phyloP scores from a whole-genome alignment of 2,888 invertebrate species.

The Caenorhabditis wallacei region DNA sequence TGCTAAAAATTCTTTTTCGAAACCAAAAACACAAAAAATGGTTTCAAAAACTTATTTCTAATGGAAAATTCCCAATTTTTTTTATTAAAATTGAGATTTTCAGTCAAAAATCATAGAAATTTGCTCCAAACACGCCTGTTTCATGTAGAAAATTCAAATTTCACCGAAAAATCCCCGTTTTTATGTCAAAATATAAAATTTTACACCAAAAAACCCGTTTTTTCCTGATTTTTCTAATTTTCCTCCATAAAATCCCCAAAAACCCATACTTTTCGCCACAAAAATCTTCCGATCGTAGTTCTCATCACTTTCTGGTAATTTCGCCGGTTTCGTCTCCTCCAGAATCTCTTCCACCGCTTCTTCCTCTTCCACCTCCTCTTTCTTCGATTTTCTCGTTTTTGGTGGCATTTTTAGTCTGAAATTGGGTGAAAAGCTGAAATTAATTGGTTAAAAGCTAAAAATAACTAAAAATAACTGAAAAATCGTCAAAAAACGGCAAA shows the following conservation, averaged over 20 bases:
- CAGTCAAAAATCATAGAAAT: too few species aligned
- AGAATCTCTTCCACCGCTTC: conserved; percentile 34
- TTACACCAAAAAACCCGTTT: not conserved
- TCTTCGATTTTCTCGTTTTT: conserved; percentile 52
- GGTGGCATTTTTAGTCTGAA: conserved; percentile 47
- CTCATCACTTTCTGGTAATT: conserved; percentile 51
- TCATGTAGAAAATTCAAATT: not conserved
- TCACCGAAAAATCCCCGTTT: not conserved
- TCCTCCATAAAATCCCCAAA: too few species aligned
- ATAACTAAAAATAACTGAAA: not conserved
- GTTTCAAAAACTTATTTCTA: too few species aligned
- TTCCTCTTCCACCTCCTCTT: conserved; percentile 48
- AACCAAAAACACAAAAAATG: too few species aligned
- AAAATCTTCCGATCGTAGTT: conserved; percentile 61
- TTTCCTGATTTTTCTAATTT: not conserved
- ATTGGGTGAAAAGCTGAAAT: conserved; percentile 1
- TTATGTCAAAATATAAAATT: not conserved
- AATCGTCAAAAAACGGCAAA: conserved; percentile 40
- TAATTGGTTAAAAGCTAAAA: not conserved
- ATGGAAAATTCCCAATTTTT: too few species aligned
- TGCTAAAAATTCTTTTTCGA: too few species aligned
- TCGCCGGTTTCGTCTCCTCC: conserved; percentile 47
- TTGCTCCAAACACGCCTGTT: too few species aligned
- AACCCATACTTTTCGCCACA: conserved; percentile 56
- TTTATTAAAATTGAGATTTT: too few species aligned